A percentile compares a stretch with the other conserved stretches of the same genome.
Conservation (phyloP, 2,113 vertebrate species). For the Lipophrys pholis region DNA sequence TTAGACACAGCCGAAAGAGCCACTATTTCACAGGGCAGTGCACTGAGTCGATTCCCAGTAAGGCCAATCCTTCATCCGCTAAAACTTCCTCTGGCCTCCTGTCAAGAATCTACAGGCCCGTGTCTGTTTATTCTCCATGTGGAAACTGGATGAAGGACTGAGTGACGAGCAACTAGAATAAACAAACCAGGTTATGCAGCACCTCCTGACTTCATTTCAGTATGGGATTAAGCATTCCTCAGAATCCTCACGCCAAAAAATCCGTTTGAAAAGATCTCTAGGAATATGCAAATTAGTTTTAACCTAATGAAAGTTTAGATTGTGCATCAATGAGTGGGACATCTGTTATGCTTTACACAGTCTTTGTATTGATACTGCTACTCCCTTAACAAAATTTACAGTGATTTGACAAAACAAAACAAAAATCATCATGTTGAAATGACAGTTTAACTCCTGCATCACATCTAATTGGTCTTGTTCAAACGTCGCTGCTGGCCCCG, state of each 20-base stretch:
- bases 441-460: not conserved
- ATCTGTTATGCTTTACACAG: not conserved
- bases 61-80: conserved; percentile 28
- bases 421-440: not conserved
- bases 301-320: conserved; percentile 8
- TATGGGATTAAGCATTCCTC: conserved; percentile 6
- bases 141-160: conserved; percentile 34
- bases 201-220: conserved; percentile 22
- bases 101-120: conserved; percentile 50
- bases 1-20: conserved; percentile 27
- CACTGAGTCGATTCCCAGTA: conserved; percentile 19
- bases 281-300: conserved; percentile 5
- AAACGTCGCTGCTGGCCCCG: not conserved
- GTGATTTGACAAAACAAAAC: not conserved
- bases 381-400: not conserved
- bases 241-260: conserved; percentile 13
- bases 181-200: conserved; percentile 55
- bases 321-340: not conserved
- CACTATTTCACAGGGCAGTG: conserved; percentile 22
- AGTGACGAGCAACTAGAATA: conserved; percentile 40
- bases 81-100: conserved; percentile 29
- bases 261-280: not conserved
- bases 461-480: not conserved
- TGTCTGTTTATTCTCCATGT: conserved; percentile 56
- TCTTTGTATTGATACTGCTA: not conserved